Percentiles rank a stretch among this genome's conserved stretches.
These are phyloP conservation scores for Microchrysa polita DNA, from an alignment of 2,888 invertebrate genomes.

Conservation along the genomic window DNA sequence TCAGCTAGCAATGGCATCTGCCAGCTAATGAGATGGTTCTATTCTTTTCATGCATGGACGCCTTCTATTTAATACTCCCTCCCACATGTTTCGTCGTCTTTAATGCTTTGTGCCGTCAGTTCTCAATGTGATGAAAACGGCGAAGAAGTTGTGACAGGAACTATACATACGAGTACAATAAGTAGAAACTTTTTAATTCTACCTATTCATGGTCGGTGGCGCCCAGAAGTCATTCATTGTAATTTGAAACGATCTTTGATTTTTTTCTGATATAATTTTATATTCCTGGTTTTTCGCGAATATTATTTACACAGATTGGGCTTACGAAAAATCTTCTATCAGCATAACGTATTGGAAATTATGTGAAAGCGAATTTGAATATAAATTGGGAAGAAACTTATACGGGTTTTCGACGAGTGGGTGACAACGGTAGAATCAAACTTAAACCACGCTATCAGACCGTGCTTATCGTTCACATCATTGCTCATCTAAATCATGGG, in stretches of 20 bases:
- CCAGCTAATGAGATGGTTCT: neutral
- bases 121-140: neutral
- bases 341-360: no score
- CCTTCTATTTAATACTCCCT: neutral
- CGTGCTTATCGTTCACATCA: no score
- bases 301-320: no score
- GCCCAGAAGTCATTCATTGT: conserved; percentile 10
- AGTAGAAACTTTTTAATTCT: neutral
- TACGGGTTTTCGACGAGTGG: no score
- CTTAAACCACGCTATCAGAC: no score
- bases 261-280: conserved; percentile 10
- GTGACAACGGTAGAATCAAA: no score
- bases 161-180: no score
- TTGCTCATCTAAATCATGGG: no score
- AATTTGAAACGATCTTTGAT: conserved; percentile 27
- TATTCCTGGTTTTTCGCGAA: no score
- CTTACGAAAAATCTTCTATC: no score
- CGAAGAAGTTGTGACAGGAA: neutral
- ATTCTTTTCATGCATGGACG: conserved; percentile 11
- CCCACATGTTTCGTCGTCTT: neutral
- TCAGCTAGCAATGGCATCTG: conserved; percentile 30
- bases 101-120: conserved; percentile 4
- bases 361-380: no score
- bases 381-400: no score
- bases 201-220: conserved; percentile 6